Percentiles rank a stretch among this genome's conserved stretches.
Evolutionary conservation across 2,888 invertebrate species (phyloP).

Genomic region (Tetranychus truncatus): DNA sequence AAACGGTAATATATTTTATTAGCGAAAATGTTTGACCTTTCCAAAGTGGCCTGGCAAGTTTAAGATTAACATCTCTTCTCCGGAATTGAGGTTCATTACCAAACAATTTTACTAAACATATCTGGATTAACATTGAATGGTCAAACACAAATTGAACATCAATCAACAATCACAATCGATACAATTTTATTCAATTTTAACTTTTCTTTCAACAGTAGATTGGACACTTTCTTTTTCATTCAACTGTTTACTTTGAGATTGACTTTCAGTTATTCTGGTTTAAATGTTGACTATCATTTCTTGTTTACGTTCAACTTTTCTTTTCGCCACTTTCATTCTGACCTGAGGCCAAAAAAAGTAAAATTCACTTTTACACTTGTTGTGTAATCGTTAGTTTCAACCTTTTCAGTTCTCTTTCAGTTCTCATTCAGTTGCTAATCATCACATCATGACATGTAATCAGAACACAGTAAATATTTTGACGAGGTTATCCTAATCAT

Average conservation of each 20-base stretch:
- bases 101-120: not conserved
- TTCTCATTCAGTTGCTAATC: not conserved
- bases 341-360: not conserved
- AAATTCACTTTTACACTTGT: not conserved
- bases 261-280: too few species aligned
- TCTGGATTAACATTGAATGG: too few species aligned
- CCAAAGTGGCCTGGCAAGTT: not conserved
- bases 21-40: not conserved
- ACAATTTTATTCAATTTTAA: too few species aligned
- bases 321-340: not conserved
- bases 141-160: too few species aligned
- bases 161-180: too few species aligned
- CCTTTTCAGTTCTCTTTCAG: not conserved
- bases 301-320: not conserved
- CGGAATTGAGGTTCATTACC: constrained; percentile 1
- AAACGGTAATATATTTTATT: not conserved
- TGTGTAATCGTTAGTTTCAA: too few species aligned
- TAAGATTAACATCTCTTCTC: not conserved
- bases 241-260: too few species aligned
- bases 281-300: too few species aligned
- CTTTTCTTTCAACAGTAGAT: too few species aligned
- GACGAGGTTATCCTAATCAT: not conserved
- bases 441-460: not conserved
- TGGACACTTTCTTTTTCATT: too few species aligned
- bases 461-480: not conserved